Percentiles rank a stretch among this genome's conserved stretches.
phyloP scores from a whole-genome alignment of 2,888 invertebrate species.

The Caenorhabditis uteleia region DNA sequence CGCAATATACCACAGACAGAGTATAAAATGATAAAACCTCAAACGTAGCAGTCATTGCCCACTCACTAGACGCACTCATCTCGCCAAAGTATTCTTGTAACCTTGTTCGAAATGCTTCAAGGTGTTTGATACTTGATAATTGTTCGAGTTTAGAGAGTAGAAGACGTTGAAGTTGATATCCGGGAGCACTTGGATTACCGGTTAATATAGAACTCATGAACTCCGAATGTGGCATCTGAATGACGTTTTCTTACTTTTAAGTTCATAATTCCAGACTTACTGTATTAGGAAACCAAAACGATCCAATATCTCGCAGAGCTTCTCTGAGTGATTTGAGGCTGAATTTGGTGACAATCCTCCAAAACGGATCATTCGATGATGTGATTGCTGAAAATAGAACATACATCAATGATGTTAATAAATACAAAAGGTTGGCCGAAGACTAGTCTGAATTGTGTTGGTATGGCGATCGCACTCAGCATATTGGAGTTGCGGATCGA shows the following conservation, averaged over 20 bases:
- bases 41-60: conserved; percentile 1
- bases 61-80: background rate
- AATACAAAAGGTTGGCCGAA: conserved; percentile 51
- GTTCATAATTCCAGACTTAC: conserved; percentile 1
- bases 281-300: conserved; percentile 29
- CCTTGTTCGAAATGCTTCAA: background rate
- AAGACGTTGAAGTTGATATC: conserved; percentile 25
- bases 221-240: conserved; percentile 23
- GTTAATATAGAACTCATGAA: conserved; percentile 13
- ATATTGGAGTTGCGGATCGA: conserved; percentile 35
- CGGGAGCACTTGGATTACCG: conserved; percentile 2
- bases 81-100: conserved; percentile 8
- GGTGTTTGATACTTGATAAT: conserved; percentile 12
- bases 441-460: conserved; percentile 65
- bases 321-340: conserved; percentile 20
- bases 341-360: conserved; percentile 44
- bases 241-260: background rate
- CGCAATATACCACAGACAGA: background rate
- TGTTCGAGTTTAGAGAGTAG: conserved; percentile 47
- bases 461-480: conserved; percentile 59
- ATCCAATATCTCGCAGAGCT: conserved; percentile 16
- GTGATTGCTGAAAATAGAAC: conserved; percentile 23
- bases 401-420: background rate
- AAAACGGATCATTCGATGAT: conserved; percentile 27
- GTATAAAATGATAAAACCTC: conserved; percentile 6